Evolutionary conservation across 2,888 invertebrate species (phyloP).

Genomic region (Mechanitis messenoides): DNA sequence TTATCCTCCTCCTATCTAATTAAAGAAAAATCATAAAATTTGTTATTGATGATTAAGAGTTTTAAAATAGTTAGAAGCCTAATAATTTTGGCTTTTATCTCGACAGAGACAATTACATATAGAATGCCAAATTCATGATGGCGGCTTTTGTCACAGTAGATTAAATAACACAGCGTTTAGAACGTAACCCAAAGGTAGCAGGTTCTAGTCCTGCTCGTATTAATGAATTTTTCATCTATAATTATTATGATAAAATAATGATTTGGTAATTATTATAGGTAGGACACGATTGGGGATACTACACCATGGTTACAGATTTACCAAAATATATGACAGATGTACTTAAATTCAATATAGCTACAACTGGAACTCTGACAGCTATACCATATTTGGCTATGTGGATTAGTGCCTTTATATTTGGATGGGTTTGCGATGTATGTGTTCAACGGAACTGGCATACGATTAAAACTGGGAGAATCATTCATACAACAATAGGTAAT

Average conservation of each 20-base stretch:
- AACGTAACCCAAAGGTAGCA: not conserved
- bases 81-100: no score
- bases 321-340: conserved; percentile 83
- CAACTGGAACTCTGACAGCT: conserved; percentile 80
- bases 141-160: no score
- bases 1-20: no score
- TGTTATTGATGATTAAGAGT: no score
- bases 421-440: conserved; percentile 82
- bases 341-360: conserved; percentile 79
- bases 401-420: conserved; percentile 80
- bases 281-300: conserved; percentile 81
- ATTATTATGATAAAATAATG: no score
- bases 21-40: no score
- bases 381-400: conserved; percentile 83
- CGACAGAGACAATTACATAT: no score
- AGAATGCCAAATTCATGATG: no score
- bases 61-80: no score
- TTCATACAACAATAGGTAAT: conserved; percentile 82
- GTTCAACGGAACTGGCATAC: conserved; percentile 77
- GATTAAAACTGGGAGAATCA: conserved; percentile 77
- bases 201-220: not conserved
- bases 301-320: conserved; percentile 82
- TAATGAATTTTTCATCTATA: not conserved
- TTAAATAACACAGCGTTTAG: no score
- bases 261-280: conserved; percentile 42